Evolutionary conservation across 2,113 vertebrate species (phyloP).

Genomic region (Hyaena hyaena): DNA sequence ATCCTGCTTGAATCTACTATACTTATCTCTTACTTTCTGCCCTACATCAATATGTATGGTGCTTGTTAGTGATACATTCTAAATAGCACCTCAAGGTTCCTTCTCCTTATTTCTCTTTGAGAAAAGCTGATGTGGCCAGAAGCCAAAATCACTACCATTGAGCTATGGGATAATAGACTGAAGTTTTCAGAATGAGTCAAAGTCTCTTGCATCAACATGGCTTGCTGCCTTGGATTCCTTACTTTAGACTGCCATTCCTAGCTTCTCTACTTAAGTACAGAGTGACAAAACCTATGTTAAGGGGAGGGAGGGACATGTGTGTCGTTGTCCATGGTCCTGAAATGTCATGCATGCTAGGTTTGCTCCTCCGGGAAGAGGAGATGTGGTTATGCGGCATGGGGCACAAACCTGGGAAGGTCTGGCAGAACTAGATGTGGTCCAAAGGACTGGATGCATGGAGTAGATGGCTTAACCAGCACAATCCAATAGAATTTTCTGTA

Average conservation of each 20-base stretch:
- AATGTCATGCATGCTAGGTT: background rate
- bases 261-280: background rate
- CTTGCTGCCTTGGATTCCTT: background rate
- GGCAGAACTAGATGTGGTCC: background rate
- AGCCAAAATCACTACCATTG: background rate
- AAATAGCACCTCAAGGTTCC: background rate
- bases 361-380: background rate
- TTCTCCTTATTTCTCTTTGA: background rate
- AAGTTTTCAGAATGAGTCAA: constrained; percentile 28
- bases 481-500: background rate
- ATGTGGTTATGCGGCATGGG: background rate
- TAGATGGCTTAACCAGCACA: background rate
- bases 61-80: background rate
- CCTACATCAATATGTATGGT: background rate
- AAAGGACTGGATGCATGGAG: background rate
- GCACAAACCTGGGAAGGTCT: background rate
- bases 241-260: background rate
- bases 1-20: background rate
- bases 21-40: background rate
- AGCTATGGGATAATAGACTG: background rate
- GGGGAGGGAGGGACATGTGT: background rate
- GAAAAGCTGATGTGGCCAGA: background rate
- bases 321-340: constrained; percentile 75
- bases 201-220: background rate
- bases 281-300: background rate